Base-by-base conservation (phyloP, 2,113 vertebrate genomes). In the Tragelaphus strepsiceros region DNA sequence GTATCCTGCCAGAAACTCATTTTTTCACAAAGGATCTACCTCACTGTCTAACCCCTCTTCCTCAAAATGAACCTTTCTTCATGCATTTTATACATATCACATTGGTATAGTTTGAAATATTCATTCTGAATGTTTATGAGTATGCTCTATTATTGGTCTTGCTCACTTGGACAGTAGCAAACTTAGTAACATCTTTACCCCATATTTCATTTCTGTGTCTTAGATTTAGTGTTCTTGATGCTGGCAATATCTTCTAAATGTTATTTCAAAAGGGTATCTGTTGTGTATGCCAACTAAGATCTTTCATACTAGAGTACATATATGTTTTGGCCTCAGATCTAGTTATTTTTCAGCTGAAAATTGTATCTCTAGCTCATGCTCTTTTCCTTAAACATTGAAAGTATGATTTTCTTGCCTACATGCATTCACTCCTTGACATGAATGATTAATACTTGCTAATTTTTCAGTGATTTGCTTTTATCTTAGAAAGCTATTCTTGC, bases 261-360 rank as follows among this genome's bases (percentile, higher is more conserved):
- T 22, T 54, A 78, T 82, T 82, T 84, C 7, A 61, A 32, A 88
- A 83, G 39, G 7, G 59, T 54, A 14, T 90, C 22, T 83, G 10
- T 32, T 54, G 6, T 90, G 2, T 84, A 17, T 71, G 8, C 8
- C 32, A 94, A 83, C 58, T 59, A 59, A 86, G 17, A 62, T 30
- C 8, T 95, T 88, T 96, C 71, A 46, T n/a, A 32, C 10, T 12
- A 49, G 13, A 58, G 4, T 1, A 71, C 7, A 24, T 39, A 35
- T 61, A 11, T 80, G 15, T 61, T 84, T 83, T 67, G 2, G 2
- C 26, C 59, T 93, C 26, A 77, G 24, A 58, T 92, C 78, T 84
- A n/a, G 24, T 54, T 61, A 21, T 51, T 90, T 94, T 91, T 83
- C 14, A 56, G 35, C 56, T 96, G 39, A 83, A 94, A 91, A 77